Evolutionary conservation across 2,113 vertebrate genomes (phyloP), one percentile per base, ranked within the genome.

Genomic region (Cryptomyrus ogoouensis): DNA sequence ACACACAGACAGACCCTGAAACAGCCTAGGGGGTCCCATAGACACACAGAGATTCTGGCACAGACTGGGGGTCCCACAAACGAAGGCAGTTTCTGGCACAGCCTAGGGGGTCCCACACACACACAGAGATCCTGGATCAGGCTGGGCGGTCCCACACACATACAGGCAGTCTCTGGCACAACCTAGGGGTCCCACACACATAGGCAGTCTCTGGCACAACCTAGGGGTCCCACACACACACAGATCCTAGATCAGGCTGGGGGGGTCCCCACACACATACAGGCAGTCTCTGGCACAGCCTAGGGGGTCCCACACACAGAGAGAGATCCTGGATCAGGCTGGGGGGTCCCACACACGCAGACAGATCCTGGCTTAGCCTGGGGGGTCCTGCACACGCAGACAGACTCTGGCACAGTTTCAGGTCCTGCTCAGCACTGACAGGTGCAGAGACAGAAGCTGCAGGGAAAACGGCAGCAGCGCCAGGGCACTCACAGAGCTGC

Each of bases 401-500:
- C 5, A 42, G 83, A 0, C 52, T 21, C 52, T 56, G 52, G 52
- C 53, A 56, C 53, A 56, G 5, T 21, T 2, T 21, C 53, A 21
- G 19, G 52, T 21, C 17, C 52, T 1, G 52, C 52, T 53, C 52
- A 19, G 52, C 52, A 53, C 52, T 19, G 86, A 58, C 35, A 88
- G 21, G 80, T 12, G 27, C 3, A 19, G 31, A 77, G 49, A 87
- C 24, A 53, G 74, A 58, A 15, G 58, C 50, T 35, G 27, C 10
- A 49, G 27, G 24, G n/a, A 46, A 13, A 3, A 0, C 17, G 42
- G 46, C 44, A 49, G 24, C 9, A 10, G 62, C 2, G 62, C n/a
- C 10, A 24, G 21, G 70, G 13, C 46, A 80, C 97, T 97, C 92
- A 98, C 98, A 90, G 98, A 98, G 93, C 96, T 98, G 95, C 97